Base-by-base conservation (phyloP, 1,140 invertebrate genomes). In the Calliphora vicina region DNA sequence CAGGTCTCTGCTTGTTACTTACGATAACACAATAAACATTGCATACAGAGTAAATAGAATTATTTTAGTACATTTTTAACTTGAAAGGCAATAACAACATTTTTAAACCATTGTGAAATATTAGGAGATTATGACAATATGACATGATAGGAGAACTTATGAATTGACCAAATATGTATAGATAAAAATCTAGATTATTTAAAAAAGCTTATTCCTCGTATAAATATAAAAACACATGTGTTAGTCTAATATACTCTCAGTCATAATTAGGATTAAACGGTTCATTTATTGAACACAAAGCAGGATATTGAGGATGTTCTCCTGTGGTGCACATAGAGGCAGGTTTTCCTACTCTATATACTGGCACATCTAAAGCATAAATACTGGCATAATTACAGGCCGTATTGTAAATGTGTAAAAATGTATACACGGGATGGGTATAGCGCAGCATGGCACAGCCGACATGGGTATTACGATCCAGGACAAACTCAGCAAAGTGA, bases 341-440 rank as follows among this genome's bases (percentile, higher is more conserved):
- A 3, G 89, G 89, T 13, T 86, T 57, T 0, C 89, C 89, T 27
- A 85, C 81, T 67, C 84, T 86, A 74, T 90, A 90, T 10, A 90
- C 87, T 10, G 87, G 87, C 0, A 86, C 85, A 8, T 86, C 89
- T 1, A 87, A 84, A 3, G 88, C 87, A 87, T 90, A 88, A 81
- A 87, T 84, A 78, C 86, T 89, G 67, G 89, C 88, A 84, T 90
- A 90, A 81, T 90, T 90, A 80, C 89, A 90, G 83, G 89, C 89
- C n/a, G 87, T 88, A 73, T 90, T 90, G 50, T 90, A 88, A 80
- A 90, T 88, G 42, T 89, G 87, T 12, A 88, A 82, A 76, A 87
- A 89, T 9, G 87, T 87, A 80, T 88, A 90, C 20, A 86, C 83
- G 0, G 87, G 87, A 84, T 87, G 87, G 15, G 88, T 90, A 23